Base-by-base conservation (phyloP, 2,113 vertebrate genomes). In the Dipodomys spectabilis region DNA sequence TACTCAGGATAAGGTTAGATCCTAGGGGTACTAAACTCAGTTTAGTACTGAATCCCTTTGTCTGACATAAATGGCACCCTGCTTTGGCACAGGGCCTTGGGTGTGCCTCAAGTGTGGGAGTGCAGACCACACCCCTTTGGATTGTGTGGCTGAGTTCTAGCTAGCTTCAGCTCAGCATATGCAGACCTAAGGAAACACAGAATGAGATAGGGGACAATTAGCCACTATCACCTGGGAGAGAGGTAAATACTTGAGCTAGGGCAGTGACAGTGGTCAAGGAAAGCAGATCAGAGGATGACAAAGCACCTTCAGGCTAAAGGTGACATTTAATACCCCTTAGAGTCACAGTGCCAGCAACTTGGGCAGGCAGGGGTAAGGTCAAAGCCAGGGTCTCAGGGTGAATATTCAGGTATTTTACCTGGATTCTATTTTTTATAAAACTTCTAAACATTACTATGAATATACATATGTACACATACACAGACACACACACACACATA, bases 221-320 rank as follows among this genome's bases (percentile, higher is more conserved):
- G 62, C 44, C 77, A 69, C 0, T 81, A 44, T 49, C 30, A 85
- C 62, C 81, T 39, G 53, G 68, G 53, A 94, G 44, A 80, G 25
- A 75, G 75, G 64, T 32, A 39, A 79, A 28, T 93, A 32, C 28
- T 68, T 45, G 45, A 84, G 82, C 45, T 0, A 82, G 65, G 62
- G 27, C 77, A 65, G 44, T 0, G 57, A 57, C 77, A 57, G n/a
- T 12, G 15, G 39, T 39, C 5, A 49, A 2, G 3, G 10, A 57
- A 92, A 88, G 62, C 72, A 95, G 73, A 77, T 27, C 16, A 49
- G 39, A 88, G 65, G n/a, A 67, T 20, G 71, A 77, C 71, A 86
- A 45, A 72, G 39, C 19, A 60, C 65, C 65, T 23, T 49, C 2
- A 0, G 71, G 85, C 57, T 73, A 35, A 84, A 35, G 39, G 86